These are phyloP conservation scores for Ptiloglossa arizonensis DNA, from an alignment of 1,140 invertebrate genomes.

Conservation along the genomic window DNA sequence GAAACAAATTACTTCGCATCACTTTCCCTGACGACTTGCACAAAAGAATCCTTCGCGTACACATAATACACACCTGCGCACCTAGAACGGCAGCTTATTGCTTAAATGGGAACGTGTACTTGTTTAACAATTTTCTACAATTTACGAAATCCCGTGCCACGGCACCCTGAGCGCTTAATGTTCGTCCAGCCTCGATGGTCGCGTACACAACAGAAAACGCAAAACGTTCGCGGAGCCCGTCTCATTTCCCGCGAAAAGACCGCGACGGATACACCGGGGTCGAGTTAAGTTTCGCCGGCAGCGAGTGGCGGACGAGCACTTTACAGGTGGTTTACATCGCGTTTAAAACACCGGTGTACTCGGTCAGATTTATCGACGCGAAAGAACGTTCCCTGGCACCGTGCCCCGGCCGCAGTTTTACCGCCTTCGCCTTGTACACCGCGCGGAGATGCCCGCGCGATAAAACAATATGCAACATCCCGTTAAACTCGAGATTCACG, in stretches of 20 bases:
- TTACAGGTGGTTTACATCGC: conserved; percentile 65
- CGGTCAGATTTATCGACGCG: conserved; percentile 56
- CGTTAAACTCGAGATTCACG: conserved; percentile 34
- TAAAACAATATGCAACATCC: conserved; percentile 54
- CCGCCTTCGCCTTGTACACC: conserved; percentile 32
- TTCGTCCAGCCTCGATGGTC: too few species aligned
- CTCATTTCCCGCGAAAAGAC: conserved; percentile 34
- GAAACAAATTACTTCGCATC: too few species aligned
- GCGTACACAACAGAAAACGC: not conserved
- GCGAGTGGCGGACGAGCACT: conserved; percentile 31
- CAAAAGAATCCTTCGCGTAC: too few species aligned
- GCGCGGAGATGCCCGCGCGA: conserved; percentile 31
- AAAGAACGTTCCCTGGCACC: conserved; percentile 51
- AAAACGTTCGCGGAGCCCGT: conserved; percentile 1
- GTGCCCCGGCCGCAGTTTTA: conserved; percentile 49
- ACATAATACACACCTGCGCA: too few species aligned
- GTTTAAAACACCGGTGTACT: conserved; percentile 55
- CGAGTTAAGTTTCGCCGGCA: conserved; percentile 41
- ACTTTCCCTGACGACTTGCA: too few species aligned
- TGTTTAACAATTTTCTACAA: too few species aligned
- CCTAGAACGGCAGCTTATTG: too few species aligned
- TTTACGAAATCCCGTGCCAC: too few species aligned
- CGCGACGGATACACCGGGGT: conserved; percentile 1
- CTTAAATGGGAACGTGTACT: too few species aligned
- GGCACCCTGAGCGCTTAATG: too few species aligned